Evolutionary conservation across 2,113 vertebrate genomes (phyloP).

Genomic region (Aptenodytes patagonicus): DNA sequence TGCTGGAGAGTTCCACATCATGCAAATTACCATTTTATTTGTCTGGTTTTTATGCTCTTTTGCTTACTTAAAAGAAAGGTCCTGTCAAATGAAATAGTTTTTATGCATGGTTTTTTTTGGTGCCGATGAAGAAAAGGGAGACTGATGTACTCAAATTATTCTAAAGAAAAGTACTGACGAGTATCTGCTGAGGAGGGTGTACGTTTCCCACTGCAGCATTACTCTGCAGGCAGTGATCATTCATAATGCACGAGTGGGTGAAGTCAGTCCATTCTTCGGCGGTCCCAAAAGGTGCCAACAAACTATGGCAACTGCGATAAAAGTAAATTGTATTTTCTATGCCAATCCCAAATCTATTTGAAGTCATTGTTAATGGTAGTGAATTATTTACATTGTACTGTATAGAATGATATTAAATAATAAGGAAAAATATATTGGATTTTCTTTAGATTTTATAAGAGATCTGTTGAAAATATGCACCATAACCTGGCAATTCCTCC

Average conservation of each 20-base stretch:
- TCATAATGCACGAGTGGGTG: neutral
- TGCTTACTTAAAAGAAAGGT: neutral
- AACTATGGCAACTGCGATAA: neutral
- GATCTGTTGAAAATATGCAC: neutral
- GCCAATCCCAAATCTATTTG: neutral
- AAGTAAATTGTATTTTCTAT: neutral
- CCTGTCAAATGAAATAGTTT: neutral
- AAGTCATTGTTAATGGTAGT: conserved; percentile 40
- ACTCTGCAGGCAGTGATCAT: fast-evolving
- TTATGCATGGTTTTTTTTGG: neutral
- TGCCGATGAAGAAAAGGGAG: neutral
- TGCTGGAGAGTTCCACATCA: neutral
- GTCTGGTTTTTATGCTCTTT: neutral
- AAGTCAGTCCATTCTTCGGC: neutral
- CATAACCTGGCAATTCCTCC: neutral
- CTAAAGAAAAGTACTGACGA: neutral
- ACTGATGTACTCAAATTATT: neutral
- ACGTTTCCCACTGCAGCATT: neutral
- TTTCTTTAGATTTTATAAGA: neutral
- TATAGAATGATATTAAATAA: conserved; percentile 8
- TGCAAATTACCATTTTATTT: neutral
- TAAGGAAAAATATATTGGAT: neutral
- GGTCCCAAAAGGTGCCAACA: neutral
- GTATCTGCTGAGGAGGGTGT: neutral
- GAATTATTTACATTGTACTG: conserved; percentile 33